A percentile compares a stretch with the other conserved stretches of the same genome.
These are phyloP conservation scores for Percina caprodes DNA, from an alignment of 2,113 vertebrate species.

Conservation along the genomic window DNA sequence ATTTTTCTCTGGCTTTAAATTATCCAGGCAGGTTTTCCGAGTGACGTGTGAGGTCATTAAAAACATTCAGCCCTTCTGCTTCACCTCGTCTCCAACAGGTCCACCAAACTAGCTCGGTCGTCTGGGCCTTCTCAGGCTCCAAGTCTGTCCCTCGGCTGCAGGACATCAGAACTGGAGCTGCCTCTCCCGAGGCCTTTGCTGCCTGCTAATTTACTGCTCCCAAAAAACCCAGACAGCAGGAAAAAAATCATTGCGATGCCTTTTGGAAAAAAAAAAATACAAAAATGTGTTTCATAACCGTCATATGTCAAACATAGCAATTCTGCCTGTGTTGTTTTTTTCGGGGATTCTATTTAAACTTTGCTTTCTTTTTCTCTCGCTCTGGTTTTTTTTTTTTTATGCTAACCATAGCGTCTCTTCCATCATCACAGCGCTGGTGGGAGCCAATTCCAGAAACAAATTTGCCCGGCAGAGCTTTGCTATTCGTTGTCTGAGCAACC, in stretches of 20 bases:
- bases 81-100: background rate
- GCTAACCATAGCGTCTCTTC: slow-evolving; percentile 50
- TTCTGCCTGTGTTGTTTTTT: slow-evolving; percentile 52
- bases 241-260: slow-evolving; percentile 56
- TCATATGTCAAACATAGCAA: slow-evolving; percentile 61
- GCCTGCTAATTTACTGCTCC: slow-evolving; percentile 51
- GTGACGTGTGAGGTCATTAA: slow-evolving; percentile 11
- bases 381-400: slow-evolving; percentile 36
- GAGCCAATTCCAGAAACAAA: slow-evolving; percentile 58
- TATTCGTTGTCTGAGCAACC: slow-evolving; percentile 60
- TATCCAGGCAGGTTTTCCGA: background rate
- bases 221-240: slow-evolving; percentile 49
- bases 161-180: slow-evolving; percentile 39
- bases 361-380: slow-evolving; percentile 47
- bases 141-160: background rate
- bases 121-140: slow-evolving; percentile 6
- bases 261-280: slow-evolving; percentile 52
- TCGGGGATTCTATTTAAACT: slow-evolving; percentile 56
- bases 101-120: background rate
- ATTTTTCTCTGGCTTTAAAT: background rate
- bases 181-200: slow-evolving; percentile 37
- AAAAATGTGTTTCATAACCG: slow-evolving; percentile 65
- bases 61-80: background rate
- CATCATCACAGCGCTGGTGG: slow-evolving; percentile 42
- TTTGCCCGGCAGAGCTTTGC: slow-evolving; percentile 48